Base-by-base conservation (phyloP, 2,888 invertebrate species). In the Cheilosia pagana region DNA sequence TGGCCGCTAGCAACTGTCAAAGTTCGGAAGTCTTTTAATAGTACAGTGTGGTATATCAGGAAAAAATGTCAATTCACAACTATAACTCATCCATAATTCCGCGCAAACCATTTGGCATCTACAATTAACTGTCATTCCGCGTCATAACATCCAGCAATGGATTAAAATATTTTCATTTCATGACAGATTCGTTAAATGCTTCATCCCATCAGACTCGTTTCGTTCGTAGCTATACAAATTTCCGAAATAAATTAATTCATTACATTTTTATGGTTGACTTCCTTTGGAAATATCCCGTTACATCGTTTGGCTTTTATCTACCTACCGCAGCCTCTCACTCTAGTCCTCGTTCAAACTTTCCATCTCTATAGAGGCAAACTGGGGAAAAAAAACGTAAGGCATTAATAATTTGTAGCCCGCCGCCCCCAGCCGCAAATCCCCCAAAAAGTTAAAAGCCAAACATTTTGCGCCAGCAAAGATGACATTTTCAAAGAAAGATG, bases 241-340 rank as follows among this genome's bases (percentile, higher is more conserved):
- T 68, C 68, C 55, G 68, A 57, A 70, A 57, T 48, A 57, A 45
- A 57, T 70, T 70, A 70, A 57, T 70, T 70, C 45, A 53, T 68
- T 45, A 68, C n/a, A 55, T 57, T 70, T 57, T 70, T 35, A 70
- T 70, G 57, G 23, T 23, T 45, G 68, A 70, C 68, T 70, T 70
- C 68, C 68, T 57, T 57, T 48, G 45, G 21, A 28, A 25, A 55
- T 21, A 55, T 53, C 53, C 25, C 67, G 19, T 21, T 14, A 67
- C 68, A 68, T 23, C 4, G 28, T 68, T 68, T 43, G 43, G 68
- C 68, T 68, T 55, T 68, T 68, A 68, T 45, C 55, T 21, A 14
- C 21, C n/a, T 10, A 43, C 55, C n/a, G 8, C 19, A 2, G 28
- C 48, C 8, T 16, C 16, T 5, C 28, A 52, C 16, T 31, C 10